These are phyloP conservation scores for Temnothorax curvispinosus DNA, from an alignment of 1,140 invertebrate genomes.

Conservation along the genomic window DNA sequence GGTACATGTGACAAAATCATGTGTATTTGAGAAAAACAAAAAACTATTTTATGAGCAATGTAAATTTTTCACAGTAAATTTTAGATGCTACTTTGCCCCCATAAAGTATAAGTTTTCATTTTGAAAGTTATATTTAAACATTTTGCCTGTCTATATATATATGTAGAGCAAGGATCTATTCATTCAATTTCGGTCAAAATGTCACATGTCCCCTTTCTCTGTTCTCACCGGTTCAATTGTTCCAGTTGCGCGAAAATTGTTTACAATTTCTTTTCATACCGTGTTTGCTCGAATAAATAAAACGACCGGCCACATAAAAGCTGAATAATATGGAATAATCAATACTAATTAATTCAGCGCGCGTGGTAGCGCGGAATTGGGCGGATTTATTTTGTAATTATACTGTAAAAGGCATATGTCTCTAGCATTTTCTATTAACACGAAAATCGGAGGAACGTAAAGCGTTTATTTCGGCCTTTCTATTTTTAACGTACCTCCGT, in stretches of 20 bases:
- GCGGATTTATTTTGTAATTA: conserved; percentile 31
- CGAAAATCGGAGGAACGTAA: background rate
- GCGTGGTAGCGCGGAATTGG: conserved; percentile 10
- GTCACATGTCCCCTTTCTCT: too few relatives aligned
- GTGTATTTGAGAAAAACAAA: too few relatives aligned
- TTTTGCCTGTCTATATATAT: too few relatives aligned
- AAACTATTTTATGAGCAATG: too few relatives aligned
- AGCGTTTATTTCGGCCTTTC: background rate
- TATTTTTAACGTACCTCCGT: background rate
- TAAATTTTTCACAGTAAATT: too few relatives aligned
- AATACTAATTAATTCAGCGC: conserved; percentile 51
- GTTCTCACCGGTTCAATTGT: background rate
- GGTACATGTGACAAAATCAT: too few relatives aligned
- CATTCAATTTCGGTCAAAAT: too few relatives aligned
- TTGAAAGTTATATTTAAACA: too few relatives aligned
- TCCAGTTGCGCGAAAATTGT: background rate
- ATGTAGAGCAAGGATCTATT: too few relatives aligned
- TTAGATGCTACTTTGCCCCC: too few relatives aligned
- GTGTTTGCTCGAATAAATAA: conserved; percentile 20
- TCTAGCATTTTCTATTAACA: background rate
- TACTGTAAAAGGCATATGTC: background rate
- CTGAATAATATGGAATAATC: conserved; percentile 40
- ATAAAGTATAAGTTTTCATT: too few relatives aligned
- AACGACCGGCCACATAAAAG: background rate
- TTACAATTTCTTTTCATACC: background rate